Conservation (phyloP, 2,797 vertebrate genomes). For the Thaleichthys pacificus region DNA sequence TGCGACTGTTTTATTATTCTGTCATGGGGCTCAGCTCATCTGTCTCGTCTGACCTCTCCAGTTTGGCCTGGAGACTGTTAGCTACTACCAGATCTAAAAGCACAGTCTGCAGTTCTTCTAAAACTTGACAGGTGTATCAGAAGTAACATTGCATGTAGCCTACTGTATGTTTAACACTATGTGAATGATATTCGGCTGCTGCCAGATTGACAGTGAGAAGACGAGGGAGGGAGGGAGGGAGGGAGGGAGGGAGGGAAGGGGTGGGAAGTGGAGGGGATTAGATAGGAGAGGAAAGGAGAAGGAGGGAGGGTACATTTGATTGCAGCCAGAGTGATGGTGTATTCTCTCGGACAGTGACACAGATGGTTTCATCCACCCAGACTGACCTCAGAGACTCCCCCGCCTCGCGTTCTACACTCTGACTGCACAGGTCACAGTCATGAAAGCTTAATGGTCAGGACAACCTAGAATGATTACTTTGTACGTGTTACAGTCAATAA, state of each 20-base stretch:
- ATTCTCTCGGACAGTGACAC: neutral
- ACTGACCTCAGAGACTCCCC: no score
- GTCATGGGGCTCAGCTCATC: neutral
- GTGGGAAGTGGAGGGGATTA: conserved; percentile 31
- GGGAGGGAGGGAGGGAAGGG: conserved; percentile 14
- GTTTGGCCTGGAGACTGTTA: neutral
- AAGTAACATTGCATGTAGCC: no score
- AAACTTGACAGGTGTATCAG: neutral
- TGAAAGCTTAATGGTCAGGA: conserved; percentile 8
- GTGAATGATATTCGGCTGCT: neutral
- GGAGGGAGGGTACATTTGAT: neutral
- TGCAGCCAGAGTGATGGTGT: neutral
- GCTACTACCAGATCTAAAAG: neutral
- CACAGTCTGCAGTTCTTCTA: neutral
- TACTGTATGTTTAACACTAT: no score
- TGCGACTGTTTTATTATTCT: conserved; percentile 1
- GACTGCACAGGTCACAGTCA: conserved; percentile 7
- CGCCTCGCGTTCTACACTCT: neutral
- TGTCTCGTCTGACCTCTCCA: neutral
- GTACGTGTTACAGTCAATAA: conserved; percentile 14
- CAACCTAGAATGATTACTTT: neutral
- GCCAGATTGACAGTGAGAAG: neutral
- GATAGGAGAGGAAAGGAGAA: neutral
- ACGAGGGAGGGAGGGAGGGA: neutral
- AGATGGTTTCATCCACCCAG: neutral